phyloP scores from a whole-genome alignment of 2,113 vertebrate species.

The Hyaena hyaena region DNA sequence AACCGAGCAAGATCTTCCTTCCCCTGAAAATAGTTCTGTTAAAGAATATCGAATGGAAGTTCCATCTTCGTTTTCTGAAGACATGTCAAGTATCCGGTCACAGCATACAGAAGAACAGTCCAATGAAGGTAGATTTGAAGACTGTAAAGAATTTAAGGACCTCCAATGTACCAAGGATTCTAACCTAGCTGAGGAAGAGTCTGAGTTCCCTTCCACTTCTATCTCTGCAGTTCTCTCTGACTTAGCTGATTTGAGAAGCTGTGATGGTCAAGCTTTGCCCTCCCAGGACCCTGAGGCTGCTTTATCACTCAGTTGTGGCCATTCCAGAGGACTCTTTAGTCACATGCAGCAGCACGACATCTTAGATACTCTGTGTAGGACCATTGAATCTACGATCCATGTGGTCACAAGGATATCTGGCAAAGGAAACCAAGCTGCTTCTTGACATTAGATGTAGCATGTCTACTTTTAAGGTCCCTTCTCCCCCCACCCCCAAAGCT shows the following conservation, averaged over 20 bases:
- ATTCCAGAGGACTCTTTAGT: conserved; percentile 91
- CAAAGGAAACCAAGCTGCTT: conserved; percentile 92
- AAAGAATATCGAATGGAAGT: conserved; percentile 95
- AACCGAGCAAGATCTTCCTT: conserved; percentile 97
- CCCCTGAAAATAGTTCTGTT: conserved; percentile 90
- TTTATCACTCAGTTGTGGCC: conserved; percentile 88
- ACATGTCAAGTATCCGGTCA: conserved; percentile 85
- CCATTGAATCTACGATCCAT: conserved; percentile 96
- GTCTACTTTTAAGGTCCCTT: conserved; percentile 85
- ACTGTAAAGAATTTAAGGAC: conserved; percentile 88
- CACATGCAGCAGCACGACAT: conserved; percentile 93
- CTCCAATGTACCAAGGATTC: conserved; percentile 87
- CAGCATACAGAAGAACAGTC: conserved; percentile 84
- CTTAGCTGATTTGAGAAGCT: conserved; percentile 88
- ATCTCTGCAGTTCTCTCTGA: conserved; percentile 90
- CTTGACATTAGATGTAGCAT: conserved; percentile 95
- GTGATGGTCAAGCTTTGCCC: conserved; percentile 89
- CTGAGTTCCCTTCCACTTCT: conserved; percentile 89
- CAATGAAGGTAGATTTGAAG: conserved; percentile 84
- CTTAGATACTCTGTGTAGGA: conserved; percentile 97
- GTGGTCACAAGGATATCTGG: conserved; percentile 95
- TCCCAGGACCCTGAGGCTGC: conserved; percentile 89
- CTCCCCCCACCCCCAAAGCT: conserved; percentile 72
- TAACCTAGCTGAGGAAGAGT: conserved; percentile 88
- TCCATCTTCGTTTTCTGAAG: conserved; percentile 91